Conservation (phyloP, 2,888 invertebrate species). For the Drosophila affinis region DNA sequence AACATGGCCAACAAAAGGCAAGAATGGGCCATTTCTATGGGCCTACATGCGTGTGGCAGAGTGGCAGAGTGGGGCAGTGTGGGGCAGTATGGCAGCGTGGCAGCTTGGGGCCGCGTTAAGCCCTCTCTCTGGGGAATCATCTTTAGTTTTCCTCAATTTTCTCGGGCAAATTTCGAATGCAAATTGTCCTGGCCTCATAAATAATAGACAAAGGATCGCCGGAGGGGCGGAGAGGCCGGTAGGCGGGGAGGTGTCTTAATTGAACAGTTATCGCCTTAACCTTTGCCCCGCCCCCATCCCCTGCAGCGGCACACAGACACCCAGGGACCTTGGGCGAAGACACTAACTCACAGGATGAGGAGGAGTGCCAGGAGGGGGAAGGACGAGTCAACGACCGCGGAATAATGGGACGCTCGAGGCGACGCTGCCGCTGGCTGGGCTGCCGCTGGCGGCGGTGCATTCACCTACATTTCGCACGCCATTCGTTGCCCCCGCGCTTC, state of each 20-base stretch:
- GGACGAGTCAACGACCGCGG: conserved; percentile 65
- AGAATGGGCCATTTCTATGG: neutral
- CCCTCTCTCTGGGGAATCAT: too few species aligned
- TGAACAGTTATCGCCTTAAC: conserved; percentile 46
- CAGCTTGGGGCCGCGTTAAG: too few species aligned
- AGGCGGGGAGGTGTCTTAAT: conserved; percentile 37
- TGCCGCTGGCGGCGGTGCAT: conserved; percentile 61
- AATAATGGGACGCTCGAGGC: conserved; percentile 58
- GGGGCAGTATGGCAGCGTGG: too few species aligned
- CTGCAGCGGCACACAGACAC: too few species aligned
- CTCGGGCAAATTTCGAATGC: too few species aligned
- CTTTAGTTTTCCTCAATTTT: too few species aligned
- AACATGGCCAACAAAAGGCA: conserved; percentile 32
- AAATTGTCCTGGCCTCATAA: too few species aligned
- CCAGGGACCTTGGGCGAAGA: too few species aligned
- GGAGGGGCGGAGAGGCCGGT: too few species aligned
- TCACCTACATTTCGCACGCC: conserved; percentile 71
- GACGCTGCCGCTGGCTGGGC: conserved; percentile 32
- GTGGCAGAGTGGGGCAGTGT: too few species aligned
- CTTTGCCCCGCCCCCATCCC: neutral
- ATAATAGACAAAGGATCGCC: too few species aligned
- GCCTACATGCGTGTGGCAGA: too few species aligned
- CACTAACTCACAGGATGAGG: neutral
- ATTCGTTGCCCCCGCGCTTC: conserved; percentile 12
- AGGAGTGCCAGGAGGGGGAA: neutral